Conservation (phyloP, 2,113 vertebrate species). For the Jacana jacana region DNA sequence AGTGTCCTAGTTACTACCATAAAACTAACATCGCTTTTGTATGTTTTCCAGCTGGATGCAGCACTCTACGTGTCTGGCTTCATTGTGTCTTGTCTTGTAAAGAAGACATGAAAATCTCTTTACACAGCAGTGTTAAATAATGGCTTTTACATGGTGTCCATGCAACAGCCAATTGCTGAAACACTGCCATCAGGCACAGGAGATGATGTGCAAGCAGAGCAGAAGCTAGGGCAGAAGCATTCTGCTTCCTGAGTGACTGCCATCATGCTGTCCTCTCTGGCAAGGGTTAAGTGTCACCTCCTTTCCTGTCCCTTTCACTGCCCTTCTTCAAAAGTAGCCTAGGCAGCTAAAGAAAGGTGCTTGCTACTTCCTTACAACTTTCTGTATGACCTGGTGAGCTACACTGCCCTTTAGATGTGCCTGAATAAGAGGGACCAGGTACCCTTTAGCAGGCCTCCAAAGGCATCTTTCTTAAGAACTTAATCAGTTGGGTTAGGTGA, state of each 20-base stretch:
- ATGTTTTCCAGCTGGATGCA: background rate
- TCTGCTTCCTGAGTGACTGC: background rate
- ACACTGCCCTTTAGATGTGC: background rate
- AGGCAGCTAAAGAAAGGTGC: background rate
- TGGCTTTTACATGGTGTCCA: background rate
- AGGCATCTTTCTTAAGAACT: background rate
- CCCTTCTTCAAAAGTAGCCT: background rate
- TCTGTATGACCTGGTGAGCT: background rate
- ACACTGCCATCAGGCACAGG: rapidly evolving
- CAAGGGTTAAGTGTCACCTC: background rate
- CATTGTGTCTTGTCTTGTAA: background rate
- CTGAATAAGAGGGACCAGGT: background rate
- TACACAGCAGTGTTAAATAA: background rate
- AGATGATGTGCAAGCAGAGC: background rate
- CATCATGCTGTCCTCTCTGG: background rate
- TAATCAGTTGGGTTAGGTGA: background rate
- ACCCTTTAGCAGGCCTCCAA: background rate
- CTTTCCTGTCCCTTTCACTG: background rate
- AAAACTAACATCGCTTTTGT: background rate
- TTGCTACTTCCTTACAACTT: background rate
- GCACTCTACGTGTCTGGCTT: background rate
- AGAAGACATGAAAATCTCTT: background rate
- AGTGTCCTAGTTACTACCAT: background rate
- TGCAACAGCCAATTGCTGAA: background rate
- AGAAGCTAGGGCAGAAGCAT: background rate